Evolutionary conservation across 2,888 invertebrate species (phyloP).

Genomic region (Brachyptera risi): DNA sequence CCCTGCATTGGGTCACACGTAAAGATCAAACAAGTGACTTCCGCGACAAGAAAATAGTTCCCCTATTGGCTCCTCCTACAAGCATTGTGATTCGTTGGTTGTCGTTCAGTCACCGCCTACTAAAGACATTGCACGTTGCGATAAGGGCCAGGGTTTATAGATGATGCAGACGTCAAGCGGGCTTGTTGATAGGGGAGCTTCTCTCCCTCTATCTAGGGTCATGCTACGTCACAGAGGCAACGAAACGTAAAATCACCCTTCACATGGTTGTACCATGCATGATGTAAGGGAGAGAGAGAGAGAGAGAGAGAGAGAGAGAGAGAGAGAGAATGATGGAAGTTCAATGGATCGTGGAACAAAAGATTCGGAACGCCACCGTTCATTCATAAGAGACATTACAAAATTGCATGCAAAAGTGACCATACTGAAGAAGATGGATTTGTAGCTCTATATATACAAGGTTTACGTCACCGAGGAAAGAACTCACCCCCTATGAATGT

Average conservation of each 20-base stretch:
- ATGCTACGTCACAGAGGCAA: conserved; percentile 20
- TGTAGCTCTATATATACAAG: too few species aligned
- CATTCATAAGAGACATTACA: too few species aligned
- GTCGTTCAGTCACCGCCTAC: conserved; percentile 2
- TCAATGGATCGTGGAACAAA: conserved; percentile 22
- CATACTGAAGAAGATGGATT: too few species aligned
- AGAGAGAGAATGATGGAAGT: too few species aligned
- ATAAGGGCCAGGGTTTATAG: conserved; percentile 1
- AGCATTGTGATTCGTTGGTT: not conserved
- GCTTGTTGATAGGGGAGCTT: conserved; percentile 16
- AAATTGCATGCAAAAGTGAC: too few species aligned
- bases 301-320: too few species aligned
- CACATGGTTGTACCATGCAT: not conserved
- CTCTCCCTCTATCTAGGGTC: conserved; percentile 8
- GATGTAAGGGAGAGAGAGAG: not conserved
- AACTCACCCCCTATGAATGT: too few species aligned
- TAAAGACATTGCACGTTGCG: conserved; percentile 1
- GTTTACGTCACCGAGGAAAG: too few species aligned
- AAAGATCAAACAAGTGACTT: conserved; percentile 7
- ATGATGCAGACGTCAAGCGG: conserved; percentile 12
- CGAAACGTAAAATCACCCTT: conserved; percentile 26
- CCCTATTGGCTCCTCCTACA: conserved; percentile 18
- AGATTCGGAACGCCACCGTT: conserved; percentile 5
- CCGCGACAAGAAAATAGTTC: conserved; percentile 29
- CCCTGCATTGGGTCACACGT: not conserved